Base-by-base conservation (phyloP, 35 echinoderm and acorn worm species). In the Apostichopus japonicus region DNA sequence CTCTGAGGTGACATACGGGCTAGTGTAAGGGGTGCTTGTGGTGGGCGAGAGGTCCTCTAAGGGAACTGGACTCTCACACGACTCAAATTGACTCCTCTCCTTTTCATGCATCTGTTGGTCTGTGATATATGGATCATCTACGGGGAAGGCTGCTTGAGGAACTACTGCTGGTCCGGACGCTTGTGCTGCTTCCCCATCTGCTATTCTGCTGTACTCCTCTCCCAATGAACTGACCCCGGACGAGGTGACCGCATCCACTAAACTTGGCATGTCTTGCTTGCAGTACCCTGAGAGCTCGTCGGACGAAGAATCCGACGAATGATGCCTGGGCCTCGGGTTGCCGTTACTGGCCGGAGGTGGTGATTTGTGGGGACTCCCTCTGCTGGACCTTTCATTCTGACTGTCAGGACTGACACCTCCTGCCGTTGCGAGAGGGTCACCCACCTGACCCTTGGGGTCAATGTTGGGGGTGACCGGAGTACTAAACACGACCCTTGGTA, bases 221-320 rank as follows among this genome's bases (percentile, higher is more conserved):
- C 86, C 86, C 86, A 87, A 23, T 5, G 86, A 87, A 71, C 86
- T 87, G 14, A 87, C 86, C 54, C 86, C 86, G 0, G 86, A 87
- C 23, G 86, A 65, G n/a, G 86, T 87, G 55, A 87, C 86, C 3
- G 86, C 19, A 24, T 62, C 21, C 58, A 58, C 21, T 8, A 62
- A 9, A 6, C 86, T 57, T 53, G 51, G 14, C 9, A 87, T 4
- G 23, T 87, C 86, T 57, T 87, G 86, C 56, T 87, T 89, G 56
- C 86, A 89, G 24, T 89, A 89, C 44, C 86, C 86, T 11, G 86
- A 89, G 21, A 89, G 62, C 10, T 89, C 86, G 9, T 89, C 86
- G 33, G 59, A 67, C 8, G 86, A 89, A 1, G 81, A 84, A 54
- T 57, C 81, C 4, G 86, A 72, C 22, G 86, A 89, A 13, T 61